phyloP scores from a whole-genome alignment of 2,113 vertebrate species.

The Psittacara wagleri region DNA sequence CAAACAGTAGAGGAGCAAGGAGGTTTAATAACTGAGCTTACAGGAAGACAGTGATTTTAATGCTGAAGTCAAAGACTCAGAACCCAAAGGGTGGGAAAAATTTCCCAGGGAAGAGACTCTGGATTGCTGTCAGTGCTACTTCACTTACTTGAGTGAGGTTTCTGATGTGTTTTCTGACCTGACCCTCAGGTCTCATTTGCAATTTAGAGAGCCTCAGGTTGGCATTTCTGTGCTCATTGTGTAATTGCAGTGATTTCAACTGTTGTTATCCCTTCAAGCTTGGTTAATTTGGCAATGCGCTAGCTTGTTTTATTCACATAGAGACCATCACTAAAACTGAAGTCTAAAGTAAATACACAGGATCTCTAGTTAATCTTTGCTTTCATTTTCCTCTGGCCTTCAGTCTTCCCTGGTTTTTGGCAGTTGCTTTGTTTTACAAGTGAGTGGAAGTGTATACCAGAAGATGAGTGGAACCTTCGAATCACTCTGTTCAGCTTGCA shows the following conservation, averaged over 20 bases:
- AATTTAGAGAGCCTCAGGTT: constrained; percentile 21
- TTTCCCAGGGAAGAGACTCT: not conserved
- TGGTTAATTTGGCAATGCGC: constrained; percentile 13
- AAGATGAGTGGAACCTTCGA: not conserved
- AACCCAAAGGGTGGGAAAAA: not conserved
- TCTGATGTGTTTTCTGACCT: constrained; percentile 19
- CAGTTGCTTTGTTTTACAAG: not conserved
- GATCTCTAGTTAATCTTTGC: not conserved
- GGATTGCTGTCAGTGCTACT: not conserved
- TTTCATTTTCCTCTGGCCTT: not conserved
- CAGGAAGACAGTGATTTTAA: not conserved
- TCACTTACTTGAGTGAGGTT: not conserved
- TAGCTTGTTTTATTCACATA: constrained; percentile 9
- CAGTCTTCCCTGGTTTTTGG: not conserved
- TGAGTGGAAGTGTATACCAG: not conserved
- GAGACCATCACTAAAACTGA: not conserved
- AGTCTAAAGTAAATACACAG: constrained; percentile 16
- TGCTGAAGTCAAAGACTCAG: not conserved
- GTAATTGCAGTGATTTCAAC: constrained; percentile 41
- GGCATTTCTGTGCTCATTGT: constrained; percentile 19
- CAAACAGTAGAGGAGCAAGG: not conserved
- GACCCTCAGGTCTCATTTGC: constrained; percentile 41
- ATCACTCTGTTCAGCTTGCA: not conserved
- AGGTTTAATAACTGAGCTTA: not conserved
- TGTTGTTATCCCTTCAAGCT: constrained; percentile 29